These are phyloP conservation scores for Apodemus agrarius DNA, from an alignment of 2,797 vertebrate genomes.

Conservation along the genomic window DNA sequence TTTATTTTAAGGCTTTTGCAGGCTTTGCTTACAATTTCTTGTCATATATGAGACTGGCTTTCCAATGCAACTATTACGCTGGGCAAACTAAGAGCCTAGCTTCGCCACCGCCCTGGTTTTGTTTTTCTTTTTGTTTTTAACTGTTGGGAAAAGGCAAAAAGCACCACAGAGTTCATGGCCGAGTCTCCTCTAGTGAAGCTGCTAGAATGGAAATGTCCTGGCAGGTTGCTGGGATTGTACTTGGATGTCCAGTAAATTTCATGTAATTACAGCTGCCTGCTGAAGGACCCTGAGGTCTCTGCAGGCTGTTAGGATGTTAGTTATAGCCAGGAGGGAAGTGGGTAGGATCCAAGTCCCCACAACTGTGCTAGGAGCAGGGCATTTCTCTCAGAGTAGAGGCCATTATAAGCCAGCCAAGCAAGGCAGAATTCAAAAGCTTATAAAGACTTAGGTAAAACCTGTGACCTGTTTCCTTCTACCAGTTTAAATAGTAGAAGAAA, in stretches of 20 bases:
- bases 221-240: not conserved
- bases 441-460: constrained; percentile 45
- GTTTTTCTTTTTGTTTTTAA: not conserved
- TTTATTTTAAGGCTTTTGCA: constrained; percentile 64
- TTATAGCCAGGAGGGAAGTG: constrained; percentile 42
- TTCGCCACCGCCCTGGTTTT: not conserved
- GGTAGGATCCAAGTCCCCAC: not conserved
- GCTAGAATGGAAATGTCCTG: constrained; percentile 22
- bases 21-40: constrained; percentile 14
- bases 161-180: not conserved
- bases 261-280: constrained; percentile 57
- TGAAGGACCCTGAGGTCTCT: constrained; percentile 43
- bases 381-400: constrained; percentile 21
- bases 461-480: not conserved
- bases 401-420: constrained; percentile 24
- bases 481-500: constrained; percentile 17
- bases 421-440: constrained; percentile 47
- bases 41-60: constrained; percentile 52
- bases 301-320: constrained; percentile 51
- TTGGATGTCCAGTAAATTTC: constrained; percentile 46
- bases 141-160: not conserved
- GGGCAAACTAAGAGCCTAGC: not conserved
- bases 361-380: not conserved
- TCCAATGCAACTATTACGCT: constrained; percentile 6
- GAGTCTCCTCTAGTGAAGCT: not conserved